These are phyloP conservation scores for Zophobas atratus DNA, from an alignment of 1,140 invertebrate species.

Conservation along the genomic window DNA sequence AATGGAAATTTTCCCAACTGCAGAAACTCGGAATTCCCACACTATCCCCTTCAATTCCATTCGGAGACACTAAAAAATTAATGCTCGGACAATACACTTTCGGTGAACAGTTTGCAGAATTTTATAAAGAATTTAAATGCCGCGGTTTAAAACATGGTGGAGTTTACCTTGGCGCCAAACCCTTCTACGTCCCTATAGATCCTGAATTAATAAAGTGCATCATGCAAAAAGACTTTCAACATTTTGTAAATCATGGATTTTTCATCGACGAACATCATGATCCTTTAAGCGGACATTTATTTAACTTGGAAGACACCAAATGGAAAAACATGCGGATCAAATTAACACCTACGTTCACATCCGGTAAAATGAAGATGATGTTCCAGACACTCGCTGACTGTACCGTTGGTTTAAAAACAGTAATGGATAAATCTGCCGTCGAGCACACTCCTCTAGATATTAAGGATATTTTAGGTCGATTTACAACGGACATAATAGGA, in stretches of 20 bases:
- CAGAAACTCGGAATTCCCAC: constrained; percentile 48
- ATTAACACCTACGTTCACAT: constrained; percentile 71
- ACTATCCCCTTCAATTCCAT: constrained; percentile 28
- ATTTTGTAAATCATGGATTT: too few species aligned
- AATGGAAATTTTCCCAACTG: constrained; percentile 55
- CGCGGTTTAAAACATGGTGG: constrained; percentile 50
- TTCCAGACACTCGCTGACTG: constrained; percentile 56
- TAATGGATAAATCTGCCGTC: constrained; percentile 54
- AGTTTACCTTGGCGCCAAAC: constrained; percentile 49
- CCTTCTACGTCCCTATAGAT: constrained; percentile 65
- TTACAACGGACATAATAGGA: too few species aligned
- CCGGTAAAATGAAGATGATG: constrained; percentile 70
- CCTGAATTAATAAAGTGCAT: constrained; percentile 69
- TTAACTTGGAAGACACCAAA: constrained; percentile 66
- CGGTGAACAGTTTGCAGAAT: constrained; percentile 27
- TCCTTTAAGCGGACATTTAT: constrained; percentile 69
- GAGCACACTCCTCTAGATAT: neutral
- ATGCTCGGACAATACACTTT: neutral
- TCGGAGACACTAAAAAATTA: constrained; percentile 43
- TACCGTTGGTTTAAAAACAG: constrained; percentile 66
- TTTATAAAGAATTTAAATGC: constrained; percentile 64
- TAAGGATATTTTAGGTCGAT: too few species aligned
- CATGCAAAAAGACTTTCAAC: constrained; percentile 63
- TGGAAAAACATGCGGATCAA: constrained; percentile 70
- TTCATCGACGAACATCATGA: constrained; percentile 47